Percentiles rank a stretch among this genome's conserved stretches.
phyloP scores from a whole-genome alignment of 2,888 invertebrate species.

The Frankliniella intonsa region DNA sequence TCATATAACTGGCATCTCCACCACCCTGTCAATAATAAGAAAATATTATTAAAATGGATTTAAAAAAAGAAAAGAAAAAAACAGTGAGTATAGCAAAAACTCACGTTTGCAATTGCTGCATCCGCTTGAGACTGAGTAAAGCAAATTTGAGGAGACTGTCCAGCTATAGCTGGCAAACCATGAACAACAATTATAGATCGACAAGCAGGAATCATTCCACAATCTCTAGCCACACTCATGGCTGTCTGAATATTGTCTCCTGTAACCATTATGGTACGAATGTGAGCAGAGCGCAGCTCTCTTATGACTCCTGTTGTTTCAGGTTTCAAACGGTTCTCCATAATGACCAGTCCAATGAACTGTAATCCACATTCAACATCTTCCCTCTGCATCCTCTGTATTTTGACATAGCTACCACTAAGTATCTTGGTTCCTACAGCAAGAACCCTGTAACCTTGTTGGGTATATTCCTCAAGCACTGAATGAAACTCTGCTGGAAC shows the following conservation, averaged over 20 bases:
- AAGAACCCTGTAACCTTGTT: slow-evolving; percentile 89
- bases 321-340: slow-evolving; percentile 91
- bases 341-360: slow-evolving; percentile 82
- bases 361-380: slow-evolving; percentile 74
- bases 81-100: background rate
- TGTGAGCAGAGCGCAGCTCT: slow-evolving; percentile 74
- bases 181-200: slow-evolving; percentile 56
- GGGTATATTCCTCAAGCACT: slow-evolving; percentile 77
- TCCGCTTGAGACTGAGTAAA: slow-evolving; percentile 47
- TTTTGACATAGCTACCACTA: slow-evolving; percentile 63
- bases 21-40: background rate
- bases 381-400: slow-evolving; percentile 70
- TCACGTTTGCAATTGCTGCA: background rate
- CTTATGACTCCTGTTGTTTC: slow-evolving; percentile 79
- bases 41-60: background rate
- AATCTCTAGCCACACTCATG: slow-evolving; percentile 53
- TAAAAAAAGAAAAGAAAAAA: background rate
- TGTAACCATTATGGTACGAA: slow-evolving; percentile 95
- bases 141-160: slow-evolving; percentile 50
- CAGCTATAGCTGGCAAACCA: slow-evolving; percentile 44
- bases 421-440: slow-evolving; percentile 77
- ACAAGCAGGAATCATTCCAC: slow-evolving; percentile 61
- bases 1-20: slow-evolving; percentile 46
- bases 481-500: slow-evolving; percentile 76
- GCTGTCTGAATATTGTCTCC: slow-evolving; percentile 55